phyloP scores from a whole-genome alignment of 2,888 invertebrate species.

The Allophyes oxyacanthae region DNA sequence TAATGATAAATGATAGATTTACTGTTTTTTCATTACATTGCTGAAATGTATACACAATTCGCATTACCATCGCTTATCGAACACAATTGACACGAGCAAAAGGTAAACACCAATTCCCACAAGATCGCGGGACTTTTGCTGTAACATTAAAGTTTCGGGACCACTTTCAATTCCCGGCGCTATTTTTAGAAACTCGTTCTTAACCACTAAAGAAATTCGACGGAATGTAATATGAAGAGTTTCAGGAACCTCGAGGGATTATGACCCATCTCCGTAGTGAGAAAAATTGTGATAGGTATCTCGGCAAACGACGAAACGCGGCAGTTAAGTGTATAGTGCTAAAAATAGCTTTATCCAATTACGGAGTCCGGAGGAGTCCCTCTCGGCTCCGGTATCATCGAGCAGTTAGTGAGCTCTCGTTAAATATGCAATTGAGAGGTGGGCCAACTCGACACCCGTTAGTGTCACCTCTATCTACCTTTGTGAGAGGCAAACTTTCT shows the following conservation, averaged over 20 bases:
- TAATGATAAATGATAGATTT: too few relatives aligned
- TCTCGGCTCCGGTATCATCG: conserved; percentile 40
- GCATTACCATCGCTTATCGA: too few relatives aligned
- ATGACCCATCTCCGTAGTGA: conserved; percentile 16
- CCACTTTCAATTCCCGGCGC: conserved; percentile 32
- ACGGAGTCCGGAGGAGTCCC: conserved; percentile 39
- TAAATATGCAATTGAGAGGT: conserved; percentile 73
- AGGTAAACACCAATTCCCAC: conserved; percentile 29
- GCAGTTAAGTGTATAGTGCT: conserved; percentile 37
- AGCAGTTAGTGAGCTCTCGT: conserved; percentile 70
- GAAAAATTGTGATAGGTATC: conserved; percentile 31
- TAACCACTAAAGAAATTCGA: conserved; percentile 25
- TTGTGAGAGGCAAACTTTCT: conserved; percentile 44
- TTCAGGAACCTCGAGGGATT: conserved; percentile 34
- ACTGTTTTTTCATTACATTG: too few relatives aligned
- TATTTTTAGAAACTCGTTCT: conserved; percentile 41
- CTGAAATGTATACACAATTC: too few relatives aligned
- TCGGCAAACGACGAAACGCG: conserved; percentile 25
- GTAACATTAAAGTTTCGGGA: conserved; percentile 35
- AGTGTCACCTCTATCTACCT: conserved; percentile 38
- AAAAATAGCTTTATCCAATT: conserved; percentile 56
- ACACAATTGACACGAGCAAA: conserved; percentile 2
- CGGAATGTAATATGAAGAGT: conserved; percentile 40
- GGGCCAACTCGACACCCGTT: conserved; percentile 24
- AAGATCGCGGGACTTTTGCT: conserved; percentile 12